Conservation (phyloP, 1,140 invertebrate species). For the Lepidurus apus region DNA sequence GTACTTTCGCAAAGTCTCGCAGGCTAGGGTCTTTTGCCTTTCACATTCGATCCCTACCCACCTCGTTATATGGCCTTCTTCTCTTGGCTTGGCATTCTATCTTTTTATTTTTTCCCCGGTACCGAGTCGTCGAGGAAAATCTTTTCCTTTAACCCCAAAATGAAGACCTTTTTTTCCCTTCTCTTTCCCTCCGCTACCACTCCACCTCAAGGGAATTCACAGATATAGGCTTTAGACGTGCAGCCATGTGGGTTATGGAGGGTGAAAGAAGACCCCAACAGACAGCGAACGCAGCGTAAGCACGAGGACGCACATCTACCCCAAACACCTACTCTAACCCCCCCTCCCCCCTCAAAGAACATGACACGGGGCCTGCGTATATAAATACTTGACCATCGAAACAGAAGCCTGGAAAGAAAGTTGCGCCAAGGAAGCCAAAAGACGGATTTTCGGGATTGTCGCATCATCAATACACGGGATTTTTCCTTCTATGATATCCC, state of each 20-base stretch:
- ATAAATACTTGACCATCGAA: background rate
- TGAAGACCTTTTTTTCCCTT: slow-evolving; percentile 14
- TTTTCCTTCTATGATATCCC: background rate
- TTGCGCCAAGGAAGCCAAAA: background rate
- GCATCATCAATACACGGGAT: too few species aligned
- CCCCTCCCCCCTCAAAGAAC: background rate
- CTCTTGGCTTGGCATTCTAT: background rate
- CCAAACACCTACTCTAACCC: background rate
- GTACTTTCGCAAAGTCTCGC: background rate
- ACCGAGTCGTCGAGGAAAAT: background rate
- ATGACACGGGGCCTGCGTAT: background rate
- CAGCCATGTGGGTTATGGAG: slow-evolving; percentile 20
- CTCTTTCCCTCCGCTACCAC: background rate
- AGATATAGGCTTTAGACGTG: background rate
- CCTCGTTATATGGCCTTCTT: background rate
- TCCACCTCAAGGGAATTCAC: slow-evolving; percentile 9
- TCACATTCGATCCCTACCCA: background rate
- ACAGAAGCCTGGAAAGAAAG: background rate
- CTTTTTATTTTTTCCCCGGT: background rate
- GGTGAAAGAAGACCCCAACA: slow-evolving; percentile 18
- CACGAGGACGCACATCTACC: slow-evolving; percentile 1
- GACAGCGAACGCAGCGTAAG: background rate
- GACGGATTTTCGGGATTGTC: too few species aligned
- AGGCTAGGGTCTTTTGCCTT: background rate
- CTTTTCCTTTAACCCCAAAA: background rate